Percentiles rank a stretch among this genome's conserved stretches.
These are phyloP conservation scores for Chesias legatella DNA, from an alignment of 2,888 invertebrate genomes.

Conservation along the genomic window DNA sequence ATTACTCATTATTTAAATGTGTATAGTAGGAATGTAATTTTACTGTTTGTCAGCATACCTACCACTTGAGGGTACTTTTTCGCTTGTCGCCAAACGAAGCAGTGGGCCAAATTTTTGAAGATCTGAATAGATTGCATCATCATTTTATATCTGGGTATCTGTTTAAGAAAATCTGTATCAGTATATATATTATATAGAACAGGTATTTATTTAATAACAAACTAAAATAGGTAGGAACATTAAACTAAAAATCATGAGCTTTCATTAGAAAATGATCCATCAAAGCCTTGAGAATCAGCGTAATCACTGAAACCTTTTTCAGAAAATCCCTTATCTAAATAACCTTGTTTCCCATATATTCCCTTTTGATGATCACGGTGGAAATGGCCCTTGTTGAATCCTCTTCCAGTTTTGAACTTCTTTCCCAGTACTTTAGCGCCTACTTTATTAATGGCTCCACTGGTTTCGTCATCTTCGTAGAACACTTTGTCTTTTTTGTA, in stretches of 20 bases:
- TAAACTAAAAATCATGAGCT: conserved; percentile 15
- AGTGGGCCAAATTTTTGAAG: no score
- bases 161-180: no score
- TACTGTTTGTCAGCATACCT: no score
- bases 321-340: conserved; percentile 71
- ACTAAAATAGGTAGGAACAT: no score
- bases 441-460: conserved; percentile 70
- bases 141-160: no score
- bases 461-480: conserved; percentile 78
- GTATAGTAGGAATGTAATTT: no score
- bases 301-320: conserved; percentile 72
- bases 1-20: no score
- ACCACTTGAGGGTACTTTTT: no score
- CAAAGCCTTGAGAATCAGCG: conserved; percentile 66
- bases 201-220: no score
- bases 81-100: no score
- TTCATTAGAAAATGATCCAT: conserved; percentile 48
- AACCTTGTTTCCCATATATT: conserved; percentile 68
- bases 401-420: conserved; percentile 63
- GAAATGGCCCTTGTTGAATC: conserved; percentile 56
- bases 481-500: conserved; percentile 81
- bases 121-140: no score
- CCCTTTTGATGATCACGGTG: conserved; percentile 67
- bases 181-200: no score
- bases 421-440: conserved; percentile 72